These are phyloP conservation scores for Pelvicachromis taeniatus DNA, from an alignment of 2,113 vertebrate genomes.

Conservation along the genomic window DNA sequence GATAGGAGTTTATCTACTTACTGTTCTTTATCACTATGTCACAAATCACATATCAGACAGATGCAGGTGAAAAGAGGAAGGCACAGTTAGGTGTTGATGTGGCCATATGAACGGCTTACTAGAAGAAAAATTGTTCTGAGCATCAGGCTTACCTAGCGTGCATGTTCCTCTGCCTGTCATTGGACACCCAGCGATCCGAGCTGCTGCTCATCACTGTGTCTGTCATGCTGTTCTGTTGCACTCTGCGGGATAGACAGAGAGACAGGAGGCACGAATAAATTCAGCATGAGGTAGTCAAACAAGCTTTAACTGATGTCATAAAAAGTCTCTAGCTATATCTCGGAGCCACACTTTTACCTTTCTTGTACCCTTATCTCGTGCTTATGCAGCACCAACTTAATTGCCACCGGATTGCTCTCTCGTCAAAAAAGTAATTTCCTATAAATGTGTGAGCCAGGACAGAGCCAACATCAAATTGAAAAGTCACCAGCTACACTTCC, in stretches of 20 bases:
- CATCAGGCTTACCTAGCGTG: conserved; percentile 75
- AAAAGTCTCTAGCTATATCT: not conserved
- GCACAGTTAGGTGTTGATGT: not conserved
- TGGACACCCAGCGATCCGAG: conserved; percentile 82
- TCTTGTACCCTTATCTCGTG: not conserved
- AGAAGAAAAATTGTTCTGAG: not conserved
- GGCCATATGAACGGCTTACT: not conserved
- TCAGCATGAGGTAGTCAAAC: not conserved
- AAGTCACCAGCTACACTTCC: not conserved
- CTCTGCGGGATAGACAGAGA: conserved; percentile 11
- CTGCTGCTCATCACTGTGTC: conserved; percentile 82
- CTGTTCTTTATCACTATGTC: conserved; percentile 87
- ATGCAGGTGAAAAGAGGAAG: conserved; percentile 20
- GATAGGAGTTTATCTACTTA: conserved; percentile 73
- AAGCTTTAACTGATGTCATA: not conserved
- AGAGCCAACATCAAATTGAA: not conserved
- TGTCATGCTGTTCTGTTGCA: conserved; percentile 76
- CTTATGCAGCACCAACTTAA: conserved; percentile 8
- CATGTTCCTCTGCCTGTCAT: conserved; percentile 79
- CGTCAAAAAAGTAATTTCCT: conserved; percentile 5
- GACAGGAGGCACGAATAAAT: not conserved
- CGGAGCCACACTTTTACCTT: not conserved
- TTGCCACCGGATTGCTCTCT: not conserved
- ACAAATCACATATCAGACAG: conserved; percentile 14
- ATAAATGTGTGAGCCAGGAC: not conserved